These are phyloP conservation scores for Collichthys lucidus DNA, from an alignment of 2,113 vertebrate species.

Conservation along the genomic window DNA sequence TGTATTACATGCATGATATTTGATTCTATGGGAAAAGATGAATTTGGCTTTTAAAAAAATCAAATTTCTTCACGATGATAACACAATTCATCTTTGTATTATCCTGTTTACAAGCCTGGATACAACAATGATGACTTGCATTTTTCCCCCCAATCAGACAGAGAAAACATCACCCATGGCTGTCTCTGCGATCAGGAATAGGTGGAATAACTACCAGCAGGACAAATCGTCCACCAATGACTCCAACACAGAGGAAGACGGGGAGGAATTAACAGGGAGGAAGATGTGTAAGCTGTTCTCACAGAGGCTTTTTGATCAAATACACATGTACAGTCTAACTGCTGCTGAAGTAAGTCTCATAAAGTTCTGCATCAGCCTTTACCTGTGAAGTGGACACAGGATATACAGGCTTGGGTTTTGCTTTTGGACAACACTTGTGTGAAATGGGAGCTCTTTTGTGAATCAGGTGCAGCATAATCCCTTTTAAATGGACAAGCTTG, in stretches of 20 bases:
- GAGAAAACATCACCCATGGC: constrained; percentile 16
- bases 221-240: constrained; percentile 66
- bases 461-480: constrained; percentile 26
- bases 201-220: constrained; percentile 43
- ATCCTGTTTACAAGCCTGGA: not conserved
- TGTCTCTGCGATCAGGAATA: constrained; percentile 53
- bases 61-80: not conserved
- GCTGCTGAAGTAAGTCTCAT: not conserved
- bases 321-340: not conserved
- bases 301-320: not conserved
- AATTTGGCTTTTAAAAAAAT: not conserved
- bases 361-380: not conserved
- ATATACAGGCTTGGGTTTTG: not conserved
- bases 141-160: constrained; percentile 14
- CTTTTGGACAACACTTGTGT: not conserved
- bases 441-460: constrained; percentile 37
- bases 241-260: constrained; percentile 65
- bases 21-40: not conserved
- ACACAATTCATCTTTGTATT: not conserved
- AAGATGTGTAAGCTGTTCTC: constrained; percentile 72
- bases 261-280: constrained; percentile 66
- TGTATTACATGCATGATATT: too few relatives aligned
- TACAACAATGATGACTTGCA: not conserved
- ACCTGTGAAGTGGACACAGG: not conserved
- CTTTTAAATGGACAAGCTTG: constrained; percentile 10